These are phyloP conservation scores for Steinernema khuongi DNA, from an alignment of 1,140 invertebrate genomes.

Conservation along the genomic window DNA sequence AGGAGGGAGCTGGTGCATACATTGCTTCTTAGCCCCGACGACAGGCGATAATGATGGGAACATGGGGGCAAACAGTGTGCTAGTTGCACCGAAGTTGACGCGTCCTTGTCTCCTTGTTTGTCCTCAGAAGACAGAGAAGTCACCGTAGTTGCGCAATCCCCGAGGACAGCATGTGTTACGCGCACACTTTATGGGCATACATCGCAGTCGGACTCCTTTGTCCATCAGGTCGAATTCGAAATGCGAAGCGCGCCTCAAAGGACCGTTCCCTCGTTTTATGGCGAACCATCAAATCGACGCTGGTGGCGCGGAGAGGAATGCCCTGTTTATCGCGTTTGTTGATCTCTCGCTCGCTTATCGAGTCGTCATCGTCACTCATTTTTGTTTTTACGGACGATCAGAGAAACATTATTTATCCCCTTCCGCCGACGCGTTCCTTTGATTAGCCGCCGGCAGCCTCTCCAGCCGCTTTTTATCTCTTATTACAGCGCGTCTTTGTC, in stretches of 20 bases:
- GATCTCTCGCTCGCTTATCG: neutral
- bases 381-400: constrained; percentile 1
- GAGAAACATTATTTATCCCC: neutral
- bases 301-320: neutral
- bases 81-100: neutral
- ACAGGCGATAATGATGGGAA: neutral
- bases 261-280: neutral
- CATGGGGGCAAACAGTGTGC: too few species aligned
- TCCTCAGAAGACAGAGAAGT: neutral
- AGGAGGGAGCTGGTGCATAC: too few species aligned
- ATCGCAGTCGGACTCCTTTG: neutral
- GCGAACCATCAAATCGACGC: neutral
- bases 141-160: neutral
- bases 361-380: neutral
- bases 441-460: neutral
- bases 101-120: neutral
- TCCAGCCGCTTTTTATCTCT: constrained; percentile 6
- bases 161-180: neutral
- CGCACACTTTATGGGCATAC: neutral
- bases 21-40: too few species aligned
- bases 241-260: neutral
- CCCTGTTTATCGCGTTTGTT: neutral
- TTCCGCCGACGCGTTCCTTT: neutral
- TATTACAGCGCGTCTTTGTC: too few species aligned
- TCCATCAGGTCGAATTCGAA: neutral